Percentiles rank a stretch among this genome's conserved stretches.
phyloP scores from a whole-genome alignment of 2,797 vertebrate species.

The Buceros bicornis region DNA sequence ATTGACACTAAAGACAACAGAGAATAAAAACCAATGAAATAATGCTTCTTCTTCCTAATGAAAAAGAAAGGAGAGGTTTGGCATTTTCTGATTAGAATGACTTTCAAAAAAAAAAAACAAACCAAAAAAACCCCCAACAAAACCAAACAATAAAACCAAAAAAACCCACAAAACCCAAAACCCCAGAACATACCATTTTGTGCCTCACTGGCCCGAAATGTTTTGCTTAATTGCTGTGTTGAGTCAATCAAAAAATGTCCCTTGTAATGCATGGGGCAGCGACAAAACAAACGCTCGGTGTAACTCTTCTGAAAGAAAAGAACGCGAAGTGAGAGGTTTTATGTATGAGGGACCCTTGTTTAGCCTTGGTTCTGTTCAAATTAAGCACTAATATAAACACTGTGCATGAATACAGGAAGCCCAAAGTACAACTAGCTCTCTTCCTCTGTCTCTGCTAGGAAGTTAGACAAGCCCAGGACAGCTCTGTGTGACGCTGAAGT shows the following conservation, averaged over 20 bases:
- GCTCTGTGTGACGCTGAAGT: neutral
- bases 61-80: neutral
- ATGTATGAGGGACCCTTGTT: neutral
- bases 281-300: neutral
- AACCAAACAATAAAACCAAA: too few species aligned
- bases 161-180: too few species aligned
- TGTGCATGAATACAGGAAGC: neutral
- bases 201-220: neutral
- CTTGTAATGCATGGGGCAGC: neutral
- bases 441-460: neutral
- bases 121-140: too few species aligned
- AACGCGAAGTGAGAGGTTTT: neutral
- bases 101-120: neutral
- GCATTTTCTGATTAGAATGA: neutral
- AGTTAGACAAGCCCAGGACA: neutral
- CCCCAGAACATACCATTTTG: neutral
- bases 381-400: neutral
- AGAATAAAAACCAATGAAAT: neutral
- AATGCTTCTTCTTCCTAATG: neutral
- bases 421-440: neutral
- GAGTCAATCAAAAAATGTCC: neutral
- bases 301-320: neutral
- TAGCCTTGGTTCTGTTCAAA: neutral
- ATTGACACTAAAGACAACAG: neutral
- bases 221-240: neutral